A percentile compares a stretch with the other conserved stretches of the same genome.
These are phyloP conservation scores for Myathropa florea DNA, from an alignment of 2,888 invertebrate genomes.

Conservation along the genomic window DNA sequence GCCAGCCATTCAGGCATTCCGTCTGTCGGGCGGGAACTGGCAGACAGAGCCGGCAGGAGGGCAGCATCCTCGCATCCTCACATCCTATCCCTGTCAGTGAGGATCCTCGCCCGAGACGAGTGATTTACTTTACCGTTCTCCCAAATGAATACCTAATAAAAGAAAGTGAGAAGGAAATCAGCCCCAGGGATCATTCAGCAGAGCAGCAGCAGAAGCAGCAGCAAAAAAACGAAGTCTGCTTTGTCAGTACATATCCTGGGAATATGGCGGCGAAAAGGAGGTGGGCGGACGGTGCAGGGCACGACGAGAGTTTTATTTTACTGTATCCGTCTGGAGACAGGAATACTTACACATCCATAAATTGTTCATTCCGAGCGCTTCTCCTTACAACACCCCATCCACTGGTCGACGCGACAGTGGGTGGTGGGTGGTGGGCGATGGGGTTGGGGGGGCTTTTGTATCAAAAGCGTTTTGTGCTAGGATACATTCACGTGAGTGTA, in stretches of 20 bases:
- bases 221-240: background rate
- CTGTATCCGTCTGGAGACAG: background rate
- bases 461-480: background rate
- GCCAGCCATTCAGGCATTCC: background rate
- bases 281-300: background rate
- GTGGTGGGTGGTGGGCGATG: too few relatives aligned
- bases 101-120: background rate
- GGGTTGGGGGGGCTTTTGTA: background rate
- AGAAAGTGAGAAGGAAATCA: slow-evolving; percentile 26
- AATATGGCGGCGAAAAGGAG: background rate
- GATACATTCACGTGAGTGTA: background rate
- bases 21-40: background rate
- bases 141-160: slow-evolving; percentile 28
- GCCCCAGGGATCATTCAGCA: slow-evolving; percentile 16
- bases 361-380: background rate
- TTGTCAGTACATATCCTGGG: background rate
- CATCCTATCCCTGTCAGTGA: background rate
- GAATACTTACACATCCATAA: background rate
- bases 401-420: background rate
- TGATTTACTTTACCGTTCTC: slow-evolving; percentile 15
- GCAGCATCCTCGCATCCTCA: too few relatives aligned
- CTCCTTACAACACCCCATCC: background rate
- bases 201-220: background rate
- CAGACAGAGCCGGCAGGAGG: too few relatives aligned
- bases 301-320: background rate